Evolutionary conservation across 2,113 vertebrate species (phyloP).

Genomic region (Lagopus leucura): DNA sequence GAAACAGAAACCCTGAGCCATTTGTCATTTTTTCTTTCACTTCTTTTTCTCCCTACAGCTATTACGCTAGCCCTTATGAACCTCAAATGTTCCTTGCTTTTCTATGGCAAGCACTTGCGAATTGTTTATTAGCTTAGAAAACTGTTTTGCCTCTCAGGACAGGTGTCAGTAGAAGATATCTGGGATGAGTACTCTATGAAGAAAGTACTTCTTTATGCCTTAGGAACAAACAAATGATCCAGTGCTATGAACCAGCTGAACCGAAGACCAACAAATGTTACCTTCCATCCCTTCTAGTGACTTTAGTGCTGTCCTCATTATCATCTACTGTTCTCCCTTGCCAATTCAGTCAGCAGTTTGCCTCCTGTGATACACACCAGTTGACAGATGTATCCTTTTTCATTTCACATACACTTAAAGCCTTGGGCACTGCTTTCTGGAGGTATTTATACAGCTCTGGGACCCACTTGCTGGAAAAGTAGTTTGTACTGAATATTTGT

Average conservation of each 20-base stretch:
- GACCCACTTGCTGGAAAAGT: constrained; percentile 49
- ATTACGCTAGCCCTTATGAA: background rate
- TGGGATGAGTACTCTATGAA: background rate
- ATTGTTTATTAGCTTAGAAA: constrained; percentile 56
- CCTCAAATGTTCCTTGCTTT: constrained; percentile 8
- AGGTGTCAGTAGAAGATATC: constrained; percentile 11
- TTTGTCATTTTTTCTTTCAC: constrained; percentile 10
- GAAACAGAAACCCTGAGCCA: background rate
- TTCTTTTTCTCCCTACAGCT: constrained; percentile 13
- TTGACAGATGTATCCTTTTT: constrained; percentile 65
- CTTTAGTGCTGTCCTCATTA: constrained; percentile 56
- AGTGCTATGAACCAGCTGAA: background rate
- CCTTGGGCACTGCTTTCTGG: constrained; percentile 53
- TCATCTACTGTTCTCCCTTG: constrained; percentile 35
- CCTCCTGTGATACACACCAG: constrained; percentile 43
- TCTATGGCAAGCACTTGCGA: constrained; percentile 23
- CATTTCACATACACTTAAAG: constrained; percentile 61
- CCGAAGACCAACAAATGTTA: constrained; percentile 36
- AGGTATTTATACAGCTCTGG: constrained; percentile 52
- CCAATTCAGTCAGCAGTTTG: constrained; percentile 45
- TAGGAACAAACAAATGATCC: background rate
- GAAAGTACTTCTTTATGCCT: constrained; percentile 34
- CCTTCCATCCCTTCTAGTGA: constrained; percentile 46
- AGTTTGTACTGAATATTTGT: constrained; percentile 68
- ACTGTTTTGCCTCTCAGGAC: constrained; percentile 22